Evolutionary conservation across 2,797 vertebrate genomes (phyloP), one percentile per base, ranked within the genome.

Genomic region (Gymnoscopelus microlampas): DNA sequence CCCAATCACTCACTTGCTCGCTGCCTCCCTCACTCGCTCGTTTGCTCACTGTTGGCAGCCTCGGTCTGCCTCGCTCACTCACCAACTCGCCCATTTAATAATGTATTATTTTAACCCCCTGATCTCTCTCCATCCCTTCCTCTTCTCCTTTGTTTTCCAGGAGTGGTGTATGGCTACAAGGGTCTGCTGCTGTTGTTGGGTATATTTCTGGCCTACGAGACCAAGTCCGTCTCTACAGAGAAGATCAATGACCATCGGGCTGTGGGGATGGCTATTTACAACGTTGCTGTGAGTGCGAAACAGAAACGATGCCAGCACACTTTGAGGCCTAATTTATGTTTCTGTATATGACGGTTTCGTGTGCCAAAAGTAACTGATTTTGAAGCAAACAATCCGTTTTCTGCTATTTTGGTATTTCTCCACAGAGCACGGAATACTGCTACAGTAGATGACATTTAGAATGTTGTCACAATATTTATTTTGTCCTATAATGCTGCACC

Each of bases 241-340:
- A 98, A 98, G 91, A 98, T 98, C 92, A 98, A 98, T 0, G 97
- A 98, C 92, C 97, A 98, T 66, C 94, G 96, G 1, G 96, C 97
- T 0, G 96, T 98, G 73, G 97, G 97, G 80, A 98, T 98, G 97
- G 97, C 97, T 77, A 98, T 98, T 88, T 98, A 98, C 92, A 98
- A 98, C 1, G 97, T 98, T 10, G 96, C 97, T 19, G 97, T 98
- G 85, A 97, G 95, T 94, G 23, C 47, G 54, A 63, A 69, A 65
- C 77, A 67, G 32, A 75, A 75, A 68, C 2, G 14, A 53, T 71
- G 49, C 61, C 4, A 26, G 77, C 78, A 67, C 44, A 48, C 60
- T 19, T 54, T 74, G 23, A 77, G 64, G 51, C 70, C 53, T 44
- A 9, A 10, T 44, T 44, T 44, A 23, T 48, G 53, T 66, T 63